Base-by-base conservation (phyloP, 2,797 vertebrate genomes). In the Natrix natrix region DNA sequence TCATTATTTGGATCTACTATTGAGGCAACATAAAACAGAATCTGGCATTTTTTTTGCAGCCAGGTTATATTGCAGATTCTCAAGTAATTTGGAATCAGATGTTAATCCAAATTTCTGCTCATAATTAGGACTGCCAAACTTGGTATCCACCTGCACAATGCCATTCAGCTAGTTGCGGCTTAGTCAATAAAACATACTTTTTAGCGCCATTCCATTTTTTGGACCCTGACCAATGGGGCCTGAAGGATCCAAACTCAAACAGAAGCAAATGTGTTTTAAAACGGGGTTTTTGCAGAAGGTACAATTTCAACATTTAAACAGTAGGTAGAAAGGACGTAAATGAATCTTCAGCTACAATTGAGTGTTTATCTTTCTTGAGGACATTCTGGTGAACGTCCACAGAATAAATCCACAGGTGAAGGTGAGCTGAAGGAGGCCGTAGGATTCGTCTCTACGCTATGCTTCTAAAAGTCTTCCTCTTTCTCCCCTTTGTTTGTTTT, bases 401-500 rank as follows among this genome's bases (percentile, higher is more conserved):
- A 1, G 57, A 86, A 86, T 89, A 86, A 83, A 54, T 16, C 88
- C 54, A 11, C 57, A 60, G 69, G 57, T 43, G n/a, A 83, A 26
- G 0, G 22, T 61, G 14, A 60, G 87, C 95, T 95, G 32, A 26
- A 8, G 16, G 28, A 78, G n/a, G 1, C 24, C 0, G n/a, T 78
- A 26, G n/a, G 63, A 91, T 91, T 32, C 43, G 16, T 1, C 52
- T 43, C n/a, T 55, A 4, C 8, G 54, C 22, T 43, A 8, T 8
- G 55, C 43, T 52, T 78, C 37, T 88, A 24, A 61, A 59, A 63
- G 22, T 52, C 86, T 55, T 54, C 43, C 8, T 43, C 37, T 12
- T 12, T 10, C 26, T 0, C 61, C 24, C 60, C 24, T 93, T 59
- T 93, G 63, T 93, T 93, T 91, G 92, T 91, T 91, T 91, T 88